These are phyloP conservation scores for Pelobates fuscus DNA, from an alignment of 2,113 vertebrate species.

Conservation along the genomic window DNA sequence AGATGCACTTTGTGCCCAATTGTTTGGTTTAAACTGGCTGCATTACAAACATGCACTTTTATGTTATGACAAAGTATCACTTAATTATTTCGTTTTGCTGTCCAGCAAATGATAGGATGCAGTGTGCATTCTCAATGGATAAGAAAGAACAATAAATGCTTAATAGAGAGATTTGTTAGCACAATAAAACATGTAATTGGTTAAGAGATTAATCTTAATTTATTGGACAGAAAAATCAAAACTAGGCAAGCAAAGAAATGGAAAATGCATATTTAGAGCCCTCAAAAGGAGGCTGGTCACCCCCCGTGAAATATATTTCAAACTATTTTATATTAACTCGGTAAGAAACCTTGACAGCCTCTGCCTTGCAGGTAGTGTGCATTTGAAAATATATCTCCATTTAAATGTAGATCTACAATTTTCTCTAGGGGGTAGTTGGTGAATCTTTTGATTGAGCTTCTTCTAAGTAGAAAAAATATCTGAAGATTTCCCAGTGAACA, in stretches of 20 bases:
- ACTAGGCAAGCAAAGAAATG: conserved; percentile 53
- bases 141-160: conserved; percentile 46
- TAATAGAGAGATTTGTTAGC: conserved; percentile 48
- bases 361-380: conserved; percentile 70
- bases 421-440: conserved; percentile 73
- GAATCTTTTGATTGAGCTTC: conserved; percentile 69
- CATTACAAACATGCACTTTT: conserved; percentile 71
- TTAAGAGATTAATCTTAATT: conserved; percentile 62
- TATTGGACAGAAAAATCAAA: conserved; percentile 59
- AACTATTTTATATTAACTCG: conserved; percentile 63
- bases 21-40: conserved; percentile 72
- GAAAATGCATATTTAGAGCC: conserved; percentile 52
- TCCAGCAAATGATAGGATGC: conserved; percentile 61
- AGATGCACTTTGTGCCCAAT: conserved; percentile 73
- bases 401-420: conserved; percentile 74
- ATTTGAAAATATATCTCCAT: conserved; percentile 73
- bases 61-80: conserved; percentile 71
- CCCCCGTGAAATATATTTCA: conserved; percentile 59
- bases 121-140: conserved; percentile 59
- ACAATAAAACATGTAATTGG: conserved; percentile 42
- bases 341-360: conserved; percentile 67
- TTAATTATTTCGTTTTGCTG: conserved; percentile 75
- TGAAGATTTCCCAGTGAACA: conserved; percentile 67
- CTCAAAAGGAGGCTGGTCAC: conserved; percentile 52
- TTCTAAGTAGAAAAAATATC: conserved; percentile 68